Percentiles rank a stretch among this genome's conserved stretches.
These are phyloP conservation scores for Peromyscus aztecus DNA, from an alignment of 2,797 vertebrate genomes.

Conservation along the genomic window DNA sequence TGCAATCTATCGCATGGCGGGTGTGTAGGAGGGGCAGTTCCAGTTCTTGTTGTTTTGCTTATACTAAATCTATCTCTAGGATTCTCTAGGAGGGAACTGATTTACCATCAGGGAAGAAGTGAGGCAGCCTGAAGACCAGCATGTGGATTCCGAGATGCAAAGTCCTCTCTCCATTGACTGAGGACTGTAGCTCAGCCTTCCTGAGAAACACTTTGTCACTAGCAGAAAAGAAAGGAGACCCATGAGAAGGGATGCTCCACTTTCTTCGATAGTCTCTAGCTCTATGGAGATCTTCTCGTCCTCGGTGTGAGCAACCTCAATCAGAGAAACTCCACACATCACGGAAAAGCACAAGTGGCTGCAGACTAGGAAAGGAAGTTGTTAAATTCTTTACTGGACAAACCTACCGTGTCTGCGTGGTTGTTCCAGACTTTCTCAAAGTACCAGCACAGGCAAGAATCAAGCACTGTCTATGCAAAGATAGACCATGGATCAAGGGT, in stretches of 20 bases:
- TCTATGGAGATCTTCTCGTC: not conserved
- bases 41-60: not conserved
- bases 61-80: not conserved
- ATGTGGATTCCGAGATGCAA: not conserved
- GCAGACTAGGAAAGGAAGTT: not conserved
- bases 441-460: rapidly evolving
- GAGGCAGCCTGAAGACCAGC: not conserved
- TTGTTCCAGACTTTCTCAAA: not conserved
- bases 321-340: not conserved
- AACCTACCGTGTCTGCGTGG: too few relatives aligned
- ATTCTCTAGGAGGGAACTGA: not conserved
- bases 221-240: not conserved
- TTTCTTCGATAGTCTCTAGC: not conserved
- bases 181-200: not conserved
- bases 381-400: not conserved
- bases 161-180: not conserved
- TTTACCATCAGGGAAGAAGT: not conserved
- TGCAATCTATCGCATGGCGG: not conserved
- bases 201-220: not conserved
- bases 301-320: not conserved
- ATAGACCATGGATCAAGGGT: not conserved
- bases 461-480: not conserved
- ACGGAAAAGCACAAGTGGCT: not conserved
- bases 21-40: not conserved
- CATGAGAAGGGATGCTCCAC: not conserved